These are phyloP conservation scores for Peromyscus eremicus DNA, from an alignment of 2,797 vertebrate genomes.

Conservation along the genomic window DNA sequence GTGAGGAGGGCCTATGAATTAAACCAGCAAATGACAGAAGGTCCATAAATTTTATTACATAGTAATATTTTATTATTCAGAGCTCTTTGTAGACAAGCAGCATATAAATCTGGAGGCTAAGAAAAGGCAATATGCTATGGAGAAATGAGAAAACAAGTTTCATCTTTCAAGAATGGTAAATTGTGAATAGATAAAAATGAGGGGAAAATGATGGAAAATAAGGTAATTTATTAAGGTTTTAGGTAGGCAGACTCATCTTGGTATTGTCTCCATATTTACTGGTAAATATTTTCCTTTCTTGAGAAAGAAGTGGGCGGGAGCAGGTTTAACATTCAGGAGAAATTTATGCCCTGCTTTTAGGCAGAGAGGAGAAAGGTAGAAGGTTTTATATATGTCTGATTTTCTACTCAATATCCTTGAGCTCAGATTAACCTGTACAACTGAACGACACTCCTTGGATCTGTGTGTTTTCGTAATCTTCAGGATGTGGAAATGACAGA, in stretches of 20 bases:
- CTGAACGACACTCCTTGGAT: neutral
- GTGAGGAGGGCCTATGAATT: neutral
- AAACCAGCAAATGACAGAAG: neutral
- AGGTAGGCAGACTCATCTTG: neutral
- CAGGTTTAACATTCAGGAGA: neutral
- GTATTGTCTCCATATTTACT: neutral
- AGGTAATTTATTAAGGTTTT: neutral
- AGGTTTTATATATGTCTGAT: neutral
- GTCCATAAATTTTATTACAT: neutral
- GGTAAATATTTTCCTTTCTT: neutral
- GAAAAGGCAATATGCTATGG: neutral
- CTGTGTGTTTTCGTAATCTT: neutral
- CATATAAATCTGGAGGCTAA: neutral
- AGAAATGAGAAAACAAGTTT: neutral
- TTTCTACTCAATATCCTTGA: neutral
- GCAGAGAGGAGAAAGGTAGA: neutral
- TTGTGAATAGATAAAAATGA: neutral
- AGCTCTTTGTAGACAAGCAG: neutral
- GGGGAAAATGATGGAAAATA: neutral
- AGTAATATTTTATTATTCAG: neutral
- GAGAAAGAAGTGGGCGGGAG: neutral
- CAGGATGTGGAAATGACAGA: neutral
- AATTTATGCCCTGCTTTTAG: neutral
- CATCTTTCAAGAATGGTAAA: neutral
- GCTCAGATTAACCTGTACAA: neutral